These are phyloP conservation scores for Guaruba guarouba DNA, from an alignment of 2,113 vertebrate species.

Conservation along the genomic window DNA sequence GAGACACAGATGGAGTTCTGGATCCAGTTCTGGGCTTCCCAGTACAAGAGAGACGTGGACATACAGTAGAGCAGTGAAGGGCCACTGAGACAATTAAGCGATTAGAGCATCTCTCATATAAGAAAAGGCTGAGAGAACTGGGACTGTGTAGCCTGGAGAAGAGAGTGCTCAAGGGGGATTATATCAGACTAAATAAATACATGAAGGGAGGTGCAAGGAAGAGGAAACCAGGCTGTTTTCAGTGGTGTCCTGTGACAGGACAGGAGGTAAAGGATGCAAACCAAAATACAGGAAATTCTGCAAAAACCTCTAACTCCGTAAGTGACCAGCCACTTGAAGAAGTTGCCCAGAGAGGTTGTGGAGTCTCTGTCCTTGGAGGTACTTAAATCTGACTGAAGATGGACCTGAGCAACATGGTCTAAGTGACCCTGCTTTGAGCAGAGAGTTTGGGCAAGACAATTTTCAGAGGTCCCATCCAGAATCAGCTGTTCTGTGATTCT, in stretches of 20 bases:
- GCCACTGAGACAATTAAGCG: background rate
- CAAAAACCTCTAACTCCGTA: background rate
- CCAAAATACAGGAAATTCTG: background rate
- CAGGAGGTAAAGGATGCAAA: background rate
- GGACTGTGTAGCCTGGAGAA: background rate
- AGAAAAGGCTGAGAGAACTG: background rate
- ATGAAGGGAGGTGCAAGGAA: background rate
- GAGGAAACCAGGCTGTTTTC: background rate
- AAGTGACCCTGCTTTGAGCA: background rate
- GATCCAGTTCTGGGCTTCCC: background rate
- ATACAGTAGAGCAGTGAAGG: background rate
- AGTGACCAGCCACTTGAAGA: background rate
- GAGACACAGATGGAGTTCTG: background rate
- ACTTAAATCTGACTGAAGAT: background rate
- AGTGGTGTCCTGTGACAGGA: background rate
- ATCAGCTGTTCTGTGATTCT: background rate
- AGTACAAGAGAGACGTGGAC: background rate
- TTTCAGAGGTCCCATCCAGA: background rate
- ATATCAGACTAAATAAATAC: background rate
- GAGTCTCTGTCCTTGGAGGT: background rate
- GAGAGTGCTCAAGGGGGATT: background rate
- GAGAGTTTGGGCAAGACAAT: background rate
- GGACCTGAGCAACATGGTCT: background rate
- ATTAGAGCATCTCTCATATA: background rate
- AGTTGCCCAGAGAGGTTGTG: background rate